Base-by-base conservation (phyloP, 2,888 invertebrate genomes). In the Ornithoptera alexandrae region DNA sequence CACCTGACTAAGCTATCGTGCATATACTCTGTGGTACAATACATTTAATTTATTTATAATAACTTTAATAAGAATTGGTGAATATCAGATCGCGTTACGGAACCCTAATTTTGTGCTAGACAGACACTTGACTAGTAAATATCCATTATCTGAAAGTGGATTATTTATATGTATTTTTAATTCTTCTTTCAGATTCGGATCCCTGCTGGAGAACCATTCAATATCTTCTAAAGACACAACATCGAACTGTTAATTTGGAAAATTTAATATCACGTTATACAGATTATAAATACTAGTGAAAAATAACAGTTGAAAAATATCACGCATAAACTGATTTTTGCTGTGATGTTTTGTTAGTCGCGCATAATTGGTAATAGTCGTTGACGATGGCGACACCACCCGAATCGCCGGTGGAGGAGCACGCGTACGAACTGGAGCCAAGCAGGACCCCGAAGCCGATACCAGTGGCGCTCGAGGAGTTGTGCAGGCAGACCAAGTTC, bases 401-500 rank as follows among this genome's bases (percentile, higher is more conserved):
- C 72, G 97, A 97, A 76, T 97, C 96, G 75, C 97, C 97, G 66
- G 95, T 96, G 75, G 97, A 97, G 87, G 97, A 97, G 88, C 96
- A 96, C 78, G 96, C 97, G 74, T 97, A 96, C 86, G 97, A 97
- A 84, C 94, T 97, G 85, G 97, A 97, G 87, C 96, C 96, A 74
- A 95, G 95, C 81, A 92, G 97, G 79, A 94, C 95, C 24, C 97
- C 97, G 74, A 97, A 97, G 79, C 96, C 97, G 30, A 94, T 97
- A 74, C 97, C 97, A 61, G 97, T 97, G 62, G 97, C 97, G 24
- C 94, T 97, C 74, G 98, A 98, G 84, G 97, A 98, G 84, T 93
- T 98, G 71, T 97, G 98, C 88, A 94, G 97, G 78, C 97, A 97
- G 88, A 98, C 98, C 69, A 98, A 98, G 90, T 99, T 99, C 93